A percentile compares a stretch with the other conserved stretches of the same genome.
Evolutionary conservation across 2,113 vertebrate genomes (phyloP).

Genomic region (Nipponia nippon): DNA sequence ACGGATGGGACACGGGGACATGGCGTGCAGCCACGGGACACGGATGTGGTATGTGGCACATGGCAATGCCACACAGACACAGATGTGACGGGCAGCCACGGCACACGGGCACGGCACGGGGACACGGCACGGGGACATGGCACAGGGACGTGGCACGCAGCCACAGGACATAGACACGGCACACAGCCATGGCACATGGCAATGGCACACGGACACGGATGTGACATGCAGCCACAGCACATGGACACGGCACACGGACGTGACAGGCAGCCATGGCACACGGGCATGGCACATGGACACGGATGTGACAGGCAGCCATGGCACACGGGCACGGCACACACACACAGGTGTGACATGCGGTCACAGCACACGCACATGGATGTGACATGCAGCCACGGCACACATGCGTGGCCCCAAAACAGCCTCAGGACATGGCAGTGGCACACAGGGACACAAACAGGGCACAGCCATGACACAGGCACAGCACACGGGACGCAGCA

Average conservation of each 20-base stretch:
- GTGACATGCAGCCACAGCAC: neutral
- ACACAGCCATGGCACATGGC: neutral
- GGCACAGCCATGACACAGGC: neutral
- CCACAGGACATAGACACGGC: neutral
- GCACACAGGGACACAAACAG: neutral
- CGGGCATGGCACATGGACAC: fast-evolving
- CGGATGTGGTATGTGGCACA: neutral
- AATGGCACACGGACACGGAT: neutral
- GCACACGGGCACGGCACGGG: neutral
- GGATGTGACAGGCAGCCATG: neutral
- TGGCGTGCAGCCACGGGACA: neutral
- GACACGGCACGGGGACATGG: neutral
- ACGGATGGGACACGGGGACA: neutral
- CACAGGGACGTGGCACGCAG: neutral
- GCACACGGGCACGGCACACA: neutral
- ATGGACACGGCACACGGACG: neutral
- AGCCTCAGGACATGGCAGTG: neutral
- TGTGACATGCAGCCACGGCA: neutral
- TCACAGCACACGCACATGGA: no score
- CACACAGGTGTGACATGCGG: neutral
- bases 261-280: neutral
- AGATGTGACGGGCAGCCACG: neutral
- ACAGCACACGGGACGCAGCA: neutral
- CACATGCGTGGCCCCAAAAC: neutral
- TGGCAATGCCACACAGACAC: neutral